A percentile compares a stretch with the other conserved stretches of the same genome.
Evolutionary conservation across 1,140 invertebrate genomes (phyloP).

Genomic region (Sycobia sp.): DNA sequence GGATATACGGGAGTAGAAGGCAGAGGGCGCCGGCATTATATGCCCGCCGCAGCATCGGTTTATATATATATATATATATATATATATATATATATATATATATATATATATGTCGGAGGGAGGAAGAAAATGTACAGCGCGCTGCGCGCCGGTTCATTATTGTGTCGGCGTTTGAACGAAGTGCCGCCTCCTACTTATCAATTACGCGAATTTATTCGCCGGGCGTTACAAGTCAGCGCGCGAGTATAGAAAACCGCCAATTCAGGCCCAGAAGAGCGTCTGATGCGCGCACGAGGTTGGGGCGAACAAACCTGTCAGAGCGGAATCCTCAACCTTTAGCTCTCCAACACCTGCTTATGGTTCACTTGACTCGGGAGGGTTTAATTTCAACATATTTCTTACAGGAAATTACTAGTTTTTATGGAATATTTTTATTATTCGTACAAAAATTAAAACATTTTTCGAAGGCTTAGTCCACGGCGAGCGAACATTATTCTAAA

Average conservation of each 20-base stretch:
- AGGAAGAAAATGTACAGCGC: conserved; percentile 13
- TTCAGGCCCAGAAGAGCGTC: background rate
- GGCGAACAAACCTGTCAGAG: too few species aligned
- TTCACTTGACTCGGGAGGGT: too few species aligned
- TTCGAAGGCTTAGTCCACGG: too few species aligned
- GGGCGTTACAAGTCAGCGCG: background rate
- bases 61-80: background rate
- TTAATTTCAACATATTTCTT: too few species aligned
- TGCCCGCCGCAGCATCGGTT: background rate
- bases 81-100: too few species aligned
- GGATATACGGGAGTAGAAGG: conserved; percentile 12
- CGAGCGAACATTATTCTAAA: too few species aligned
- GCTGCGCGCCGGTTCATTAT: conserved; percentile 23
- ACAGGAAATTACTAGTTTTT: too few species aligned
- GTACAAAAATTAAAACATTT: too few species aligned
- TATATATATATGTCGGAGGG: background rate
- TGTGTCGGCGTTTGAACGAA: conserved; percentile 24
- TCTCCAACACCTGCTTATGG: too few species aligned
- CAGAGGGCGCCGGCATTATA: conserved; percentile 8
- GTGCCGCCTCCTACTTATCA: conserved; percentile 21
- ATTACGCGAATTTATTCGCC: conserved; percentile 31
- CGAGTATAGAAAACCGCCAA: background rate
- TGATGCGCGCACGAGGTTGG: background rate
- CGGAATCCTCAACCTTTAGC: too few species aligned
- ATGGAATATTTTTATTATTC: too few species aligned